Evolutionary conservation across 35 echinoderm and acorn worm species (phyloP), one percentile per base, ranked within the genome.

Genomic region (Apostichopus parvimensis): DNA sequence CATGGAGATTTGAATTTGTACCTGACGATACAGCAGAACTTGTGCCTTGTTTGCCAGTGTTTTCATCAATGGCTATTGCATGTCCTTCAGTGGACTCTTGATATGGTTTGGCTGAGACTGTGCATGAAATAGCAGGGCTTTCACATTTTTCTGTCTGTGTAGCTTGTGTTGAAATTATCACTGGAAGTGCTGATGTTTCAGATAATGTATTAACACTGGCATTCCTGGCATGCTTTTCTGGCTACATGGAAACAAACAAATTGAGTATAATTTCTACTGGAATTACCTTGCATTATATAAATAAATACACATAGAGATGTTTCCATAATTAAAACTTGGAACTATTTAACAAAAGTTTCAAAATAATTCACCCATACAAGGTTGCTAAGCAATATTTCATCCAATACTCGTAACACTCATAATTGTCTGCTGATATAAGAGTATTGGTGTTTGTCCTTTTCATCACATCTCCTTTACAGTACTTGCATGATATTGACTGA

Each of bases 131-230:
- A 75, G 6, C 79, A 57, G 22, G 12, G 12, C 15, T 24, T 57
- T 52, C 55, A 15, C 79, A 15, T 9, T 82, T 9, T 53, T 65
- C 85, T 87, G 85, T 87, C 59, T 87, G 85, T 5, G 85, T 26
- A 72, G 54, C 28, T 62, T 87, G 85, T 10, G 85, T 61, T 56
- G 85, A 87, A 34, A 87, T 87, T 21, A 87, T 87, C 6, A 64
- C 57, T 60, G 85, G 85, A 5, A 87, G 85, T 61, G 58, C 79
- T 8, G 45, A 82, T 9, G 55, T 45, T 53, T 82, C 55, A 57
- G 28, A 14, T 8, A 12, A 8, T 82, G 79, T 82, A 22, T 75
- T 75, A 4, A 75, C 71, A 2, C 71, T 18, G n/a, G n/a, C 20
- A 22, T 75, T 75, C 13, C 12, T 75, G 17, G 6, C 71, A n/a